Base-by-base conservation (phyloP, 2,888 invertebrate species). In the Aphelenchoides bicaudatus region DNA sequence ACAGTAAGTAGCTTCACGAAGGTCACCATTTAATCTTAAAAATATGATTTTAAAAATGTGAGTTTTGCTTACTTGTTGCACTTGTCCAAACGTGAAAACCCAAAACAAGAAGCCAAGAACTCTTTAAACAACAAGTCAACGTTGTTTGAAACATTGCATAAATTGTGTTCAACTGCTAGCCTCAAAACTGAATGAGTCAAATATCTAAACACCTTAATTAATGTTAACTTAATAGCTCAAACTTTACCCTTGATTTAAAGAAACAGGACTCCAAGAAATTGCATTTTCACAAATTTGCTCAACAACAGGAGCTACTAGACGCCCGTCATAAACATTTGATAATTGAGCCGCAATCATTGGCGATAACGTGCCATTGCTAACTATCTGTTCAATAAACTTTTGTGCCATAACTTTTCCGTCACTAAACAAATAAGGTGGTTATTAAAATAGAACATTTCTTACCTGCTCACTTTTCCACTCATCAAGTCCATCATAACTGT, bases 21-120 rank as follows among this genome's bases (percentile, higher is more conserved):
- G 10, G 23, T 43, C 43, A 10, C 16, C 16, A n/a, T 43, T 6
- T 8, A 43, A 21, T n/a, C 43, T 43, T n/a, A n/a, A n/a, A n/a
- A n/a, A n/a, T n/a, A n/a, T n/a, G n/a, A n/a, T 13, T 16, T 13
- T 34, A 13, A 13, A 16, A 13, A 34, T 13, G 34, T 34, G 13
- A 13, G 34, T 34, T 13, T 16, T 13, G 23, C 43, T 43, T 25
- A 43, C 43, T 43, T 43, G 43, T 43, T 43, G 43, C 43, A 43
- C 43, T 43, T n/a, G 21, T 21, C 10, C 16, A 43, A 21, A 25
- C 25, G 21, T 25, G 43, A 6, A 6, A 25, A 43, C n/a, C 8
- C 25, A 25, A 43, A 43, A n/a, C 43, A 43, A 10, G 16, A 10
- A 25, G n/a, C 10, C 10, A 43, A 19, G 23, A 43, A 43, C 43